Percentiles rank a stretch among this genome's conserved stretches.
phyloP scores from a whole-genome alignment of 2,797 vertebrate species.

The Pitangus sulphuratus region DNA sequence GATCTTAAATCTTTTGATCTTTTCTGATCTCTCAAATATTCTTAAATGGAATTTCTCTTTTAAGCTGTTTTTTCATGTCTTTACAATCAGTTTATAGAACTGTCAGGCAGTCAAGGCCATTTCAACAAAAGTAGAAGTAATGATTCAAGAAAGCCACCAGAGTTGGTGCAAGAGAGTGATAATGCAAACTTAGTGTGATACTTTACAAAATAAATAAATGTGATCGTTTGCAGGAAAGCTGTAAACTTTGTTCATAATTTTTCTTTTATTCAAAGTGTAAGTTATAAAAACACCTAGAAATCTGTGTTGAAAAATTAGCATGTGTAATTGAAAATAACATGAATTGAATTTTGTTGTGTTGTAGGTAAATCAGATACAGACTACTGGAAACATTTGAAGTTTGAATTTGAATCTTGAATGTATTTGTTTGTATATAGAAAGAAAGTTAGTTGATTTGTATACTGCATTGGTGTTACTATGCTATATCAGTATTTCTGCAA shows the following conservation, averaged over 20 bases:
- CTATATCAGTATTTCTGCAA: not conserved
- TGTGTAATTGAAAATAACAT: not conserved
- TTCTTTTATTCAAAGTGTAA: not conserved
- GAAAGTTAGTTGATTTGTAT: not conserved
- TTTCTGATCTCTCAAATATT: not conserved
- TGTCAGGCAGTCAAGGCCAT: not conserved
- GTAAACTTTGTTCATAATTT: not conserved
- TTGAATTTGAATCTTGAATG: not conserved
- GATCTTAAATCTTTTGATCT: not conserved
- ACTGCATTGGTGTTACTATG: not conserved
- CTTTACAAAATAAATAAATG: not conserved
- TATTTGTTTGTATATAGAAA: not conserved
- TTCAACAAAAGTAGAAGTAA: not conserved
- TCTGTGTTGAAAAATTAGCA: not conserved
- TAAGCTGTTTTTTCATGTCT: not conserved
- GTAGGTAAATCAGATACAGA: not conserved
- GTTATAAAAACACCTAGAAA: not conserved
- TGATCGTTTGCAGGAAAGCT: not conserved
- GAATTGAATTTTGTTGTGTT: not conserved
- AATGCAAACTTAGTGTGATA: not conserved
- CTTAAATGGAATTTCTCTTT: not conserved
- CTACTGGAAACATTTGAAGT: not conserved
- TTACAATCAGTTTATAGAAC: not conserved
- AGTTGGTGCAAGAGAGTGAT: not conserved
- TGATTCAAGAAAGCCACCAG: not conserved